These are phyloP conservation scores for Nylanderia fulva DNA, from an alignment of 1,140 invertebrate species.

Conservation along the genomic window DNA sequence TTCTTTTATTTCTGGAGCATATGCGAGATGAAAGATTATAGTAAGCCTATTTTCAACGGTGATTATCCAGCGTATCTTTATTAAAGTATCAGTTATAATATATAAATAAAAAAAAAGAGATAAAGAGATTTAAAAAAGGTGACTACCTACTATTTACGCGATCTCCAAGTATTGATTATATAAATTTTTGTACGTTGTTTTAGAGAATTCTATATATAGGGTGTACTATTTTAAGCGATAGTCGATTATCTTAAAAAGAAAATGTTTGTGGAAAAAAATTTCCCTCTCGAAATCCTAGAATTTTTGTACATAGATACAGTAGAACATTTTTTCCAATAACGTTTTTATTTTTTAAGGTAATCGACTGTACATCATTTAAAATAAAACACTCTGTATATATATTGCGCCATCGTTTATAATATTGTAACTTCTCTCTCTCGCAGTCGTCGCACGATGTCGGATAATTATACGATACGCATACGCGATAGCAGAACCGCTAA, in stretches of 20 bases:
- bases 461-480: slow-evolving; percentile 4
- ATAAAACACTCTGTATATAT: too few relatives aligned
- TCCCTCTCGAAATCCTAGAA: too few relatives aligned
- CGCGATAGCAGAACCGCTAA: neutral
- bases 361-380: too few relatives aligned
- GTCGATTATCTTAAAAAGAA: too few relatives aligned
- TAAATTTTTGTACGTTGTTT: too few relatives aligned
- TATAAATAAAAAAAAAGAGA: slow-evolving; percentile 1
- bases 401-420: too few relatives aligned
- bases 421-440: neutral
- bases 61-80: neutral
- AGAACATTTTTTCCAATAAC: too few relatives aligned
- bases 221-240: too few relatives aligned
- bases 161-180: neutral
- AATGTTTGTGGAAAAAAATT: too few relatives aligned
- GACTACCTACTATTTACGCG: neutral
- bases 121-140: neutral
- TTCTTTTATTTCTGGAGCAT: neutral
- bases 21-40: neutral
- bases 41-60: neutral
- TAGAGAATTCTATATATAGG: too few relatives aligned
- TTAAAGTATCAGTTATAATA: neutral
- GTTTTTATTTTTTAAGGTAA: too few relatives aligned
- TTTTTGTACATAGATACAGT: too few relatives aligned
- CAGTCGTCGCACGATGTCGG: neutral